Conservation (phyloP, 2,113 vertebrate species). For the Numenius arquata region DNA sequence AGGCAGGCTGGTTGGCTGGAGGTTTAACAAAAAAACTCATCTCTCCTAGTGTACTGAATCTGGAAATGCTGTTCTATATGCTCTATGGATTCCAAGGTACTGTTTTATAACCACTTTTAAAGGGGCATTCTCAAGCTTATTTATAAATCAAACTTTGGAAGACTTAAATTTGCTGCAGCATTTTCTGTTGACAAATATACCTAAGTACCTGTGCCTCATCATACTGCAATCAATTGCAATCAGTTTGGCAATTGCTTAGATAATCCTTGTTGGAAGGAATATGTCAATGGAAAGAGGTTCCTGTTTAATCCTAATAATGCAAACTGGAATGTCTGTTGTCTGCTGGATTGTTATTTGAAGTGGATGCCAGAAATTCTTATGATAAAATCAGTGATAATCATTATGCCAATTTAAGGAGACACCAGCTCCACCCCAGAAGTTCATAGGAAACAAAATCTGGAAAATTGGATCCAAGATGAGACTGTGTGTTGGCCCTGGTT, state of each 20-base stretch:
- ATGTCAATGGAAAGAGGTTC: not conserved
- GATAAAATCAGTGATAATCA: conserved; percentile 33
- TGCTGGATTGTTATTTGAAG: conserved; percentile 34
- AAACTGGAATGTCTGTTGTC: conserved; percentile 25
- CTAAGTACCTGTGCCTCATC: not conserved
- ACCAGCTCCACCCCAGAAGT: not conserved
- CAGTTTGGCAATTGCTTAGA: not conserved
- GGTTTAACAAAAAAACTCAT: not conserved
- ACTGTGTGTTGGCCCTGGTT: not conserved
- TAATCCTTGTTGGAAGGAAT: not conserved
- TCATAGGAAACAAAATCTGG: not conserved
- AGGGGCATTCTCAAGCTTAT: not conserved
- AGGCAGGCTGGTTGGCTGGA: not conserved
- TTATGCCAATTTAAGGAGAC: conserved; percentile 2
- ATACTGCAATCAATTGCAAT: not conserved
- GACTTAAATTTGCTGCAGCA: not conserved
- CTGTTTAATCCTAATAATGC: conserved; percentile 7
- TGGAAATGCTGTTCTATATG: not conserved
- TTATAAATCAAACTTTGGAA: not conserved
- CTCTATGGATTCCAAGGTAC: not conserved
- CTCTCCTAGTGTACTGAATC: not conserved
- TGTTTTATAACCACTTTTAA: not conserved
- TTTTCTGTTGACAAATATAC: not conserved
- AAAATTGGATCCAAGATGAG: not conserved
- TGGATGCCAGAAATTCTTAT: conserved; percentile 40